These are phyloP conservation scores for Zapornia atra DNA, from an alignment of 2,113 vertebrate species.

Conservation along the genomic window DNA sequence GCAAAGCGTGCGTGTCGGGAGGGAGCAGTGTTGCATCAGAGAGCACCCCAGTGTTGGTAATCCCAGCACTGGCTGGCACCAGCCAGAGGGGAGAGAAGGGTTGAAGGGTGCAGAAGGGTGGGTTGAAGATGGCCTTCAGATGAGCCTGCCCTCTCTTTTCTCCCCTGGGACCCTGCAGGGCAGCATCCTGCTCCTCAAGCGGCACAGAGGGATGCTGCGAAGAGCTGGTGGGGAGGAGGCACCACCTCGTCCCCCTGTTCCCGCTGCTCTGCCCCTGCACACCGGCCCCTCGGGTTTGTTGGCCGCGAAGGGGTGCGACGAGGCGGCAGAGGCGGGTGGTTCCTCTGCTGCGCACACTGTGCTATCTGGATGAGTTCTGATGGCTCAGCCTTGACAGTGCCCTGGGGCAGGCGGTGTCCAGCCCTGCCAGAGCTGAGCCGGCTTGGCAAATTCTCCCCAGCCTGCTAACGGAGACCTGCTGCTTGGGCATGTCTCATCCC, in stretches of 20 bases:
- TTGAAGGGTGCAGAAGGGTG: background rate
- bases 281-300: rapidly evolving
- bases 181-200: background rate
- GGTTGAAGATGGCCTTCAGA: background rate
- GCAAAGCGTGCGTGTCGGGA: rapidly evolving
- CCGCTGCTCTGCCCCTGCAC: background rate
- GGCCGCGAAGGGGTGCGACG: background rate
- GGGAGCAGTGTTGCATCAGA: background rate
- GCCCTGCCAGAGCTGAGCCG: background rate
- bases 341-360: background rate
- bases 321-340: background rate
- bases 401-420: background rate
- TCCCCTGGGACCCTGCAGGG: background rate
- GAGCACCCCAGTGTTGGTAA: background rate
- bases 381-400: background rate
- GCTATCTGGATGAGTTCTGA: background rate
- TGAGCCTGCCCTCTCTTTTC: too few relatives aligned
- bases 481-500: background rate
- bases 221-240: background rate
- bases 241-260: background rate
- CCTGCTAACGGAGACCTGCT: background rate
- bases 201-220: rapidly evolving
- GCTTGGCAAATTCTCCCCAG: background rate
- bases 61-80: background rate
- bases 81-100: background rate